Evolutionary conservation across 2,113 vertebrate species (phyloP).

Genomic region (Cyanoderma ruficeps): DNA sequence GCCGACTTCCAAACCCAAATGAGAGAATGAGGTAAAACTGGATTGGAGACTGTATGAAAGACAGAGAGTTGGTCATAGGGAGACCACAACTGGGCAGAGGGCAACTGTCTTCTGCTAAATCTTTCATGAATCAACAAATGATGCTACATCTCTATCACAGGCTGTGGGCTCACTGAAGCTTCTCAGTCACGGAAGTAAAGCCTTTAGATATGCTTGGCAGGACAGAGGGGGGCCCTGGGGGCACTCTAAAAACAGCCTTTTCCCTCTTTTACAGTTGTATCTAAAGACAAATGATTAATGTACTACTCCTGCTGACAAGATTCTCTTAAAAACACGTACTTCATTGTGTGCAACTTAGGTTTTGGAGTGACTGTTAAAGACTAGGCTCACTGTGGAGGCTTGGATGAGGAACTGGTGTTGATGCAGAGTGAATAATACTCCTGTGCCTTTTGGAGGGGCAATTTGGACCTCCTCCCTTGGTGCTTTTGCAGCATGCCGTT

Average conservation of each 20-base stretch:
- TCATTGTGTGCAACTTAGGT: not conserved
- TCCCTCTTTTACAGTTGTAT: not conserved
- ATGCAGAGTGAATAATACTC: not conserved
- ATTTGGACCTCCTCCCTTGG: not conserved
- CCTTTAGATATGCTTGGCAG: not conserved
- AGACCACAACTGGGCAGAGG: not conserved
- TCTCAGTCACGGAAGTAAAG: not conserved
- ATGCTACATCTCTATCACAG: not conserved
- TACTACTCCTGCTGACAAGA: not conserved
- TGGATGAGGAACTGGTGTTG: not conserved
- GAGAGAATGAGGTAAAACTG: not conserved
- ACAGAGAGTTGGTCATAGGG: not conserved
- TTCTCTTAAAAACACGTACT: not conserved
- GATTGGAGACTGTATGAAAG: not conserved
- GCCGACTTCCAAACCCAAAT: not conserved
- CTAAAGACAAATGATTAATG: not conserved
- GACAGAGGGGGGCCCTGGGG: not conserved
- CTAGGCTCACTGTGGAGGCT: not conserved
- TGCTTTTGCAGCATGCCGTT: not conserved
- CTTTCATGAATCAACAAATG: not conserved
- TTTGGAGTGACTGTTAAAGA: not conserved
- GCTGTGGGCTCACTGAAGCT: not conserved
- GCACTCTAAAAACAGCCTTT: not conserved
- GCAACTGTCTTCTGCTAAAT: not conserved
- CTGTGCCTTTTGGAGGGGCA: not conserved